Evolutionary conservation across 1,140 invertebrate species (phyloP), one percentile per base, ranked within the genome.

Genomic region (Hyles euphorbiae): DNA sequence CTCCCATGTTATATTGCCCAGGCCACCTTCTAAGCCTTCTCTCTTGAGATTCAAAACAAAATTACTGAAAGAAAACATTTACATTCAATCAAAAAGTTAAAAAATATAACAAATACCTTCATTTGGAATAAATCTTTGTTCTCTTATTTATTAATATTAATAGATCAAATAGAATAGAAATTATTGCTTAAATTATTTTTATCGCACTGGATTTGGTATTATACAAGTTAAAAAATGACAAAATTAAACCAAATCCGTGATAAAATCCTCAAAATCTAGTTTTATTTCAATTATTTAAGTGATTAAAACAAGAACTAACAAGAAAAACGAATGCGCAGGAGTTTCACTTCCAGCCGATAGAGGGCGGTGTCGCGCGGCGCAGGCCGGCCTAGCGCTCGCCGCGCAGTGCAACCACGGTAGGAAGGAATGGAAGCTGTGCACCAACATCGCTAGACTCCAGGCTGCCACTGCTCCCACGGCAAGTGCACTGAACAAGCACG

Each of bases 381-480:
- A 87, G 0, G 84, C 68, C 0, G 83, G 81, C 10, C 47, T 34
- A 0, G 75, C 80, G 0, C 65, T 60, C 0, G 84, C 77, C 0
- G 83, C 84, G 50, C 84, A 87, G 53, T 87, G 83, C 43, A 86
- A 61, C 84, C 84, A 87, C 32, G 85, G 85, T 48, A 88, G 61
- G 60, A 86, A 88, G 2, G 74, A 61, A 52, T 88, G 85, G 11
- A 72, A 50, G 0, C 76, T 81, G 60, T 86, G 85, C 33, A 86
- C 81, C 10, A 73, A 40, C 58, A 85, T 51, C 5, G 78, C 76
- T 5, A 84, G 46, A 22, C 63, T 65, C 77, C 80, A 83, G 0
- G 82, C 81, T 10, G 71, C 66, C 11, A 74, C 67, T 0, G 67
- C 66, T 5, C 77, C 69, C 3, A 76, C 53, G 0, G 68, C 70